These are phyloP conservation scores for Rattus rattus DNA, from an alignment of 2,113 vertebrate species.

Conservation along the genomic window DNA sequence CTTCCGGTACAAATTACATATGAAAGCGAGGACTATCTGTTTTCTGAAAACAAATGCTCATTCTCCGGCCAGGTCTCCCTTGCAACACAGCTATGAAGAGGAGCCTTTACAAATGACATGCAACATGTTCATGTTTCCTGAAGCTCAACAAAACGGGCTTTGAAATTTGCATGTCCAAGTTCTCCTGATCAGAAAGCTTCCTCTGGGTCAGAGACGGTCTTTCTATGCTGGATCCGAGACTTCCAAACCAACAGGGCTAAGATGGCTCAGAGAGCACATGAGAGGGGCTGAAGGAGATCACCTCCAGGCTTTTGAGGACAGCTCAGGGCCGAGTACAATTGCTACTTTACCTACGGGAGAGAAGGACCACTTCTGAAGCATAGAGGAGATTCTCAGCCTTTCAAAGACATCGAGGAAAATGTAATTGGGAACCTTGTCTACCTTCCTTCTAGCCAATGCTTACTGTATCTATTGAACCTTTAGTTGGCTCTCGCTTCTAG, in stretches of 20 bases:
- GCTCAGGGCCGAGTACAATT: not conserved
- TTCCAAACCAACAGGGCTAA: not conserved
- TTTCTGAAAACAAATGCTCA: not conserved
- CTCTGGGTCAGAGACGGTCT: not conserved
- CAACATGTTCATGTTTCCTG: not conserved
- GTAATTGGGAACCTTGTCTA: not conserved
- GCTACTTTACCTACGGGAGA: not conserved
- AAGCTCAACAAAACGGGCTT: not conserved
- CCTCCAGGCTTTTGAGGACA: not conserved
- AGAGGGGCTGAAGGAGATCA: not conserved
- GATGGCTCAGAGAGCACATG: not conserved
- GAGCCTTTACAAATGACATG: not conserved
- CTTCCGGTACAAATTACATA: slow-evolving; percentile 14
- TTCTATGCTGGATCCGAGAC: not conserved
- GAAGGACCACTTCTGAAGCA: not conserved
- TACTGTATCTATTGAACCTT: not conserved
- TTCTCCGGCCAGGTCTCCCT: not conserved
- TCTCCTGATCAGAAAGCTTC: not conserved
- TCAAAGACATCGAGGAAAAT: slow-evolving; percentile 52
- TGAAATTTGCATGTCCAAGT: not conserved
- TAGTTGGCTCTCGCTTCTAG: not conserved
- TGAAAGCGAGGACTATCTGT: not conserved
- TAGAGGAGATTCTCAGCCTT: slow-evolving; percentile 28
- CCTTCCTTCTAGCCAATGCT: not conserved
- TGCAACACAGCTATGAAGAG: not conserved